Conservation (phyloP, 2,113 vertebrate species). For the Silurus glanis region DNA sequence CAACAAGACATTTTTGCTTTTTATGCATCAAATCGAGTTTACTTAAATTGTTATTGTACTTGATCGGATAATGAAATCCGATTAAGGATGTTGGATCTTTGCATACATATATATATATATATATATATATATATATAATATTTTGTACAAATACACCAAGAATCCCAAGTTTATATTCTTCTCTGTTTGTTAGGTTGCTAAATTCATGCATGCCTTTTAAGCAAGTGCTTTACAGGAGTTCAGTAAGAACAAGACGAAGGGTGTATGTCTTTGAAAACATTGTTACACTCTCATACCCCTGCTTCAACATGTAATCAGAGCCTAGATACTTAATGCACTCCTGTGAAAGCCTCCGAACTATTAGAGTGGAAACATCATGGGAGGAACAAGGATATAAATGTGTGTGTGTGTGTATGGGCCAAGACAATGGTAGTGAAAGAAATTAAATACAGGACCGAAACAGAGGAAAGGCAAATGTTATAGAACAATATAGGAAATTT, state of each 20-base stretch:
- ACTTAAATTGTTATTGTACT: too few species aligned
- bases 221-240: slow-evolving; percentile 19
- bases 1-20: too few species aligned
- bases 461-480: slow-evolving; percentile 16
- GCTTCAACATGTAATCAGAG: slow-evolving; percentile 44
- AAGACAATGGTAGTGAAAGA: slow-evolving; percentile 8
- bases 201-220: slow-evolving; percentile 35
- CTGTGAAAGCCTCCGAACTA: slow-evolving; percentile 34
- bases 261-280: slow-evolving; percentile 38
- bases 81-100: too few species aligned
- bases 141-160: neutral
- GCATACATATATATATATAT: too few species aligned
- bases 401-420: neutral
- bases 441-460: slow-evolving; percentile 41
- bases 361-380: slow-evolving; percentile 52
- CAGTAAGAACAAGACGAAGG: slow-evolving; percentile 4
- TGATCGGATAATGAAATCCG: too few species aligned
- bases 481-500: slow-evolving; percentile 26
- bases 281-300: slow-evolving; percentile 35
- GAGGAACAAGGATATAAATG: slow-evolving; percentile 14
- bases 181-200: neutral
- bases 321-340: slow-evolving; percentile 40
- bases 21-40: too few species aligned
- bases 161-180: neutral
- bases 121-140: too few species aligned